These are phyloP conservation scores for Cygnus atratus DNA, from an alignment of 2,113 vertebrate genomes.

Conservation along the genomic window DNA sequence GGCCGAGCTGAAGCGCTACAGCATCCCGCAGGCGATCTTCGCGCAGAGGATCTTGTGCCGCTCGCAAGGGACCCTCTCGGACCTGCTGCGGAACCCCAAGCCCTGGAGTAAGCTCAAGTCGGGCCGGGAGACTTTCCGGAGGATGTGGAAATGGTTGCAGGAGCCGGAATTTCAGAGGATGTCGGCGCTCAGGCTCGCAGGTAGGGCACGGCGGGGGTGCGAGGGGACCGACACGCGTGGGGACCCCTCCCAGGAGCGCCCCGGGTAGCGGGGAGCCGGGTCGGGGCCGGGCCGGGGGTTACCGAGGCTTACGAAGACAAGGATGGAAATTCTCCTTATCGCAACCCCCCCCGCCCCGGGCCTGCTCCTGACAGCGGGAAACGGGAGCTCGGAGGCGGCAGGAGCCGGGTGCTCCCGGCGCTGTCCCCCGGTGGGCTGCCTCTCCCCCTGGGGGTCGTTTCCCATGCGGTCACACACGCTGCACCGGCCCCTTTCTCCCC, in stretches of 20 bases:
- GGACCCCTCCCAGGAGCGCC: background rate
- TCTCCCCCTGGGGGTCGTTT: background rate
- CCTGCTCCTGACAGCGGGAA: background rate
- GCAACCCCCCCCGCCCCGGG: background rate
- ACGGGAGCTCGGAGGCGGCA: background rate
- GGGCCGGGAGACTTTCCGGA: conserved; percentile 95
- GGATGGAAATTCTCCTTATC: background rate
- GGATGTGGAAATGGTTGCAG: conserved; percentile 99
- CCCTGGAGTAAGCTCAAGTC: conserved; percentile 99
- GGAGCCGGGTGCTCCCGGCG: background rate
- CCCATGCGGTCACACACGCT: background rate
- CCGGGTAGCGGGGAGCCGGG: background rate
- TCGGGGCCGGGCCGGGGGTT: background rate
- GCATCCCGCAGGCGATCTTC: conserved; percentile 98
- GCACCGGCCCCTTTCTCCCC: background rate
- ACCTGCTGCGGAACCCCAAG: conserved; percentile 97
- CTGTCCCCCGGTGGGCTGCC: background rate
- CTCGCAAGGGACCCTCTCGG: conserved; percentile 96
- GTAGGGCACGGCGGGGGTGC: conserved; percentile 77
- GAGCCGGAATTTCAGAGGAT: conserved; percentile 98
- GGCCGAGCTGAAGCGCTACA: conserved; percentile 97
- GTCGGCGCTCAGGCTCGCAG: conserved; percentile 96
- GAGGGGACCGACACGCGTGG: background rate
- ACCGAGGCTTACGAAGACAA: background rate
- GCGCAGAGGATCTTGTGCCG: conserved; percentile 97